Percentiles rank a stretch among this genome's conserved stretches.
Conservation (phyloP, 2,797 vertebrate species). For the Benthosema pterotum region DNA sequence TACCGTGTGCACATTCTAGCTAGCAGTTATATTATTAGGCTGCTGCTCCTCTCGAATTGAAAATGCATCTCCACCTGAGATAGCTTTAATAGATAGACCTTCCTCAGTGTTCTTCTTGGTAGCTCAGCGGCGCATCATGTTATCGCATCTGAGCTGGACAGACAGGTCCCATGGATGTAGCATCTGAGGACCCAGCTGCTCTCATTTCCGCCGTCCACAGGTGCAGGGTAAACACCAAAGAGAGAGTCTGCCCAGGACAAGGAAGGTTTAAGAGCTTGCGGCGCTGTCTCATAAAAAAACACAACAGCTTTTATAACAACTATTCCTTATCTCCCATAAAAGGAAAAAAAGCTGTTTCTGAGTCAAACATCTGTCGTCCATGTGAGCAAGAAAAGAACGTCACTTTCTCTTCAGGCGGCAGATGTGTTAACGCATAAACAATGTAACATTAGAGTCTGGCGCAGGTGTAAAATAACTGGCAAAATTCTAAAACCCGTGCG, state of each 20-base stretch:
- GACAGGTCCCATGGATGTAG: not conserved
- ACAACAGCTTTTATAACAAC: slow-evolving; percentile 42
- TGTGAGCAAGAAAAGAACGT: slow-evolving; percentile 42
- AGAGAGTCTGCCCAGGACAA: slow-evolving; percentile 24
- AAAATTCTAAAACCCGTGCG: slow-evolving; percentile 11
- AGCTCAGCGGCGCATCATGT: not conserved
- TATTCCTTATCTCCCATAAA: slow-evolving; percentile 47
- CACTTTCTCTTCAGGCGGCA: slow-evolving; percentile 40
- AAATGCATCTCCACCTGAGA: too few relatives aligned
- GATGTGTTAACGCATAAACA: slow-evolving; percentile 64
- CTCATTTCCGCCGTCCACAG: slow-evolving; percentile 33
- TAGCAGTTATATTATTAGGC: too few relatives aligned
- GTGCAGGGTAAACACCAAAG: slow-evolving; percentile 40
- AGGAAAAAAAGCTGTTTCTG: slow-evolving; percentile 35
- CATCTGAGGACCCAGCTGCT: slow-evolving; percentile 41
- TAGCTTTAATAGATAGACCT: too few relatives aligned
- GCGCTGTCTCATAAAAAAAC: slow-evolving; percentile 48
- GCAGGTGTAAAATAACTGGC: slow-evolving; percentile 51
- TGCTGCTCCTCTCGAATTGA: too few relatives aligned
- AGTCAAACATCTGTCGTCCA: slow-evolving; percentile 60
- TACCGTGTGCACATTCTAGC: too few relatives aligned
- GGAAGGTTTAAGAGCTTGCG: slow-evolving; percentile 23
- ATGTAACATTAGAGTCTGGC: slow-evolving; percentile 49
- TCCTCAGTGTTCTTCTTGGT: not conserved
- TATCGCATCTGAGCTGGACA: slow-evolving; percentile 13